Conservation (phyloP, 2,888 invertebrate genomes). For the Ariolimax columbianus region DNA sequence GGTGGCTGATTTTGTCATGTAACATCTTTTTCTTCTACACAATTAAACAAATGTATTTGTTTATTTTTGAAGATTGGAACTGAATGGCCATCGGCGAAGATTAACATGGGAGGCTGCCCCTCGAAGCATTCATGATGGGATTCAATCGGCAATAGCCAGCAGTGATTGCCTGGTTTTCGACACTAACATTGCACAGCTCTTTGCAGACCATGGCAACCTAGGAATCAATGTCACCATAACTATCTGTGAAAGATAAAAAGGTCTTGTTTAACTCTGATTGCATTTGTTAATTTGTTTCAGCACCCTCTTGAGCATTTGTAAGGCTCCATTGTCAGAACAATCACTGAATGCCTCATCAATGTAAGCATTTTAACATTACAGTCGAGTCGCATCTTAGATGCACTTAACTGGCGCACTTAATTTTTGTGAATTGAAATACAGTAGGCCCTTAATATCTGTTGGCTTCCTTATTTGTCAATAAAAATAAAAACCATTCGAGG, state of each 20-base stretch:
- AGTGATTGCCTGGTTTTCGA: constrained; percentile 99
- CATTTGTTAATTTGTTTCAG: background rate
- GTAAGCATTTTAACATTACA: background rate
- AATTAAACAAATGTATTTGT: background rate
- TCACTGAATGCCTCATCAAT: background rate
- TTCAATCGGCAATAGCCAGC: constrained; percentile 96
- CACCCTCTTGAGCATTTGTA: background rate
- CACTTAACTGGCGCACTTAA: no score
- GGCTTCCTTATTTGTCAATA: no score
- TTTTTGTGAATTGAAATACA: no score
- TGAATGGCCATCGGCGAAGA: constrained; percentile 95
- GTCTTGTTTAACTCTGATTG: background rate
- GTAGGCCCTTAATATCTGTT: no score
- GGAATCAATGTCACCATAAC: constrained; percentile 98
- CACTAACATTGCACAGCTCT: constrained; percentile 97
- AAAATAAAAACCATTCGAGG: no score
- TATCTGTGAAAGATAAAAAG: constrained; percentile 65
- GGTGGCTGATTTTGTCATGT: background rate
- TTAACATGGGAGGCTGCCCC: constrained; percentile 99
- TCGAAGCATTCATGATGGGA: constrained; percentile 98
- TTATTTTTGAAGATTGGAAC: constrained; percentile 86
- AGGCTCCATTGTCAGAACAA: background rate
- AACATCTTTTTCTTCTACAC: background rate
- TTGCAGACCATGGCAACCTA: constrained; percentile 99
- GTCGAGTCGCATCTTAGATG: no score